Percentiles rank a stretch among this genome's conserved stretches.
These are phyloP conservation scores for Lindbergichthys nudifrons DNA, from an alignment of 2,797 vertebrate genomes.

Conservation along the genomic window DNA sequence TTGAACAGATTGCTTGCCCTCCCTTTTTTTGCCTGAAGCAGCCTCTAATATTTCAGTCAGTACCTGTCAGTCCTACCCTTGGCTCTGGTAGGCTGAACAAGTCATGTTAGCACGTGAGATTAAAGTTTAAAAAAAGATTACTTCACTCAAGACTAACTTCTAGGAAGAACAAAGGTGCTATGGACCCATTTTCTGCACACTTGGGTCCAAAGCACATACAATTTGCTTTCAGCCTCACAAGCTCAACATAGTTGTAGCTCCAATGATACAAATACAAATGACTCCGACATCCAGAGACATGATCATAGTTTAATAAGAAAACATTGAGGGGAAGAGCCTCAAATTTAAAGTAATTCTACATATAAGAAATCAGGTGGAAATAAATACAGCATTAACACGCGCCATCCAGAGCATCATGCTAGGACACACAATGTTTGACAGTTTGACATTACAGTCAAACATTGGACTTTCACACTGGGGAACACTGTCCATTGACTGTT, in stretches of 20 bases:
- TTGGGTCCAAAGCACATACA: background rate
- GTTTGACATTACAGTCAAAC: too few relatives aligned
- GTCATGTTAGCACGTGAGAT: conserved; percentile 28
- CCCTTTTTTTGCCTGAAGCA: conserved; percentile 60
- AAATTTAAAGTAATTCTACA: too few relatives aligned
- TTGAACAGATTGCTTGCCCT: conserved; percentile 51
- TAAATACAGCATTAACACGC: background rate
- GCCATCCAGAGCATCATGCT: background rate
- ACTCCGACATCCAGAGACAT: too few relatives aligned
- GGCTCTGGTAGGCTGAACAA: conserved; percentile 33
- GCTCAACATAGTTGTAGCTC: background rate
- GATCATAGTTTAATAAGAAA: too few relatives aligned
- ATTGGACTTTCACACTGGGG: too few relatives aligned
- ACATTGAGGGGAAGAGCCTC: background rate
- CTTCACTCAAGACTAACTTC: background rate
- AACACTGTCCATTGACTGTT: too few relatives aligned
- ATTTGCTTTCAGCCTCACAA: background rate
- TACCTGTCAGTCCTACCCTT: conserved; percentile 40
- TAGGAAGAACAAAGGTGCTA: background rate
- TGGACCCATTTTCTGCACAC: background rate
- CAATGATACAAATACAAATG: background rate
- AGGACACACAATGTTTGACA: background rate
- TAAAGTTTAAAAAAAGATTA: background rate
- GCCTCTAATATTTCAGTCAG: conserved; percentile 38
- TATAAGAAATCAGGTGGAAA: too few relatives aligned